A percentile compares a stretch with the other conserved stretches of the same genome.
phyloP scores from a whole-genome alignment of 2,797 vertebrate genomes.

The Botia almorhae region DNA sequence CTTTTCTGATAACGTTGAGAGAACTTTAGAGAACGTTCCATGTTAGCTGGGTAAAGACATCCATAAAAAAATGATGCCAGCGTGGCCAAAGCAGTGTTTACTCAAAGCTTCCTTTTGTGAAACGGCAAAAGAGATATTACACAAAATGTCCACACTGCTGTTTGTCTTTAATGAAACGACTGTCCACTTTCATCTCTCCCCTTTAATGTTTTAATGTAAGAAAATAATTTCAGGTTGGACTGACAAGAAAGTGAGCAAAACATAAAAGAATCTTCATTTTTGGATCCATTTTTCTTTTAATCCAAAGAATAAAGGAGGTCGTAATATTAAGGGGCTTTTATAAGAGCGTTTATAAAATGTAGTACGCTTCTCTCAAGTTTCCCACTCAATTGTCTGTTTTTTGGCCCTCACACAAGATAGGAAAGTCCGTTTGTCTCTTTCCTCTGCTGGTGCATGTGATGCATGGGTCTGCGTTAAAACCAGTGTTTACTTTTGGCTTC shows the following conservation, averaged over 20 bases:
- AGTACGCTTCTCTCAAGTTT: not conserved
- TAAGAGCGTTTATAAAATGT: not conserved
- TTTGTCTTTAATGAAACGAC: not conserved
- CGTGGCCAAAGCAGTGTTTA: not conserved
- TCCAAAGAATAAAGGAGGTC: too few relatives aligned
- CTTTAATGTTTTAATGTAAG: too few relatives aligned
- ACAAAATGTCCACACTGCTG: not conserved
- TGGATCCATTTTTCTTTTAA: too few relatives aligned
- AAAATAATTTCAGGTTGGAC: too few relatives aligned
- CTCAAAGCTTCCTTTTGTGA: not conserved
- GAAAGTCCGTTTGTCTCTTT: not conserved
- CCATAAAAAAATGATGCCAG: too few relatives aligned
- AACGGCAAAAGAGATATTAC: not conserved
- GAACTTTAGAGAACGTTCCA: too few relatives aligned
- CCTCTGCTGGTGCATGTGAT: slow-evolving; percentile 12
- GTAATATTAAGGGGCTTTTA: not conserved
- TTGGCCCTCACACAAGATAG: slow-evolving; percentile 20
- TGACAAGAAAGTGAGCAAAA: too few relatives aligned
- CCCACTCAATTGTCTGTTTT: slow-evolving; percentile 4
- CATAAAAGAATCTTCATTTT: too few relatives aligned
- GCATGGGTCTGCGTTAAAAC: slow-evolving; percentile 30
- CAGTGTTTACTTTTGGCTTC: slow-evolving; percentile 18
- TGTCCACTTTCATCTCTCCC: too few relatives aligned
- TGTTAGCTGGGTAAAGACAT: too few relatives aligned
- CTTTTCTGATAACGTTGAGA: too few relatives aligned